Conservation (phyloP, 2,797 vertebrate species). For the Silurus lanzhouensis region DNA sequence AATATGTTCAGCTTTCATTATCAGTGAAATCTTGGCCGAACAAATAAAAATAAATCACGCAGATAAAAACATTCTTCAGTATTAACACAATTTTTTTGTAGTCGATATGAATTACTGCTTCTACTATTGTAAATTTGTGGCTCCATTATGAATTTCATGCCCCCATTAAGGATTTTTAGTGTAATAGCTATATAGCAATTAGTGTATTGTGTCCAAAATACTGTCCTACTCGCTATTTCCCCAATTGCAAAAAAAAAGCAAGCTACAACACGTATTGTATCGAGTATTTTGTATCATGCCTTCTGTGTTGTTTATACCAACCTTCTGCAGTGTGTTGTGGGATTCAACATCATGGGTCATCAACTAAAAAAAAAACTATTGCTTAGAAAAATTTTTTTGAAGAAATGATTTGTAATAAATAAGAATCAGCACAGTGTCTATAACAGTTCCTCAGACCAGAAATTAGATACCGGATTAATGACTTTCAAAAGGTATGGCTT, state of each 20-base stretch:
- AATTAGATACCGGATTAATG: not conserved
- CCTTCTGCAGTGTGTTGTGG: not conserved
- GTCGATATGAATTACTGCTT: no score
- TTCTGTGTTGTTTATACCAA: not conserved
- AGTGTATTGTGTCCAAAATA: not conserved
- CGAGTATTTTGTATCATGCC: not conserved
- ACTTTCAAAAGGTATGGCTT: not conserved
- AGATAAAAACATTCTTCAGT: no score
- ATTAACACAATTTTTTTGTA: no score
- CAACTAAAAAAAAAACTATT: not conserved
- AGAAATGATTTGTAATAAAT: not conserved
- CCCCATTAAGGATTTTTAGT: not conserved
- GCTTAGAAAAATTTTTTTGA: not conserved
- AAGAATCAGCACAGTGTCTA: not conserved
- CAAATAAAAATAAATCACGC: not conserved
- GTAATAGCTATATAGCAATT: not conserved
- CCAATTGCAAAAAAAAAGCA: not conserved
- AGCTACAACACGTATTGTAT: not conserved
- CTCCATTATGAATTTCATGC: not conserved
- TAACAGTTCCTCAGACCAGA: not conserved
- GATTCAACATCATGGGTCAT: not conserved
- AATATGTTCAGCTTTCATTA: not conserved
- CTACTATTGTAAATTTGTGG: not conserved
- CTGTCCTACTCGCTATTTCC: not conserved
- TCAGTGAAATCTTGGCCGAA: not conserved